These are phyloP conservation scores for Entomobrya multifasciata DNA, from an alignment of 2,888 invertebrate species.

Conservation along the genomic window DNA sequence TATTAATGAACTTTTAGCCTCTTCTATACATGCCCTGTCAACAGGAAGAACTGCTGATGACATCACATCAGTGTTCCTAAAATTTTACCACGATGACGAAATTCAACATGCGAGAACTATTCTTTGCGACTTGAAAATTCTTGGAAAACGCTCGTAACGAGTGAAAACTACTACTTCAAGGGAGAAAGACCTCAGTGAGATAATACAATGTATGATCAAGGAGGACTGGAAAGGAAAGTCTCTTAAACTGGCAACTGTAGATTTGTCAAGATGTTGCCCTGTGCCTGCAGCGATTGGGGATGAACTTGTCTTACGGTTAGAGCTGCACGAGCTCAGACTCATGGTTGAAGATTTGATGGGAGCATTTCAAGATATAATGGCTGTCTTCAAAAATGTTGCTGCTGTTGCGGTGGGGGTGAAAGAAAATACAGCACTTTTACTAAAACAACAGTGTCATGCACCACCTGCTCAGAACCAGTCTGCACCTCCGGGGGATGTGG, in stretches of 20 bases:
- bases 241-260: background rate
- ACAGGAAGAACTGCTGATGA: too few species aligned
- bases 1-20: background rate
- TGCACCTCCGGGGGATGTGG: background rate
- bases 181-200: background rate
- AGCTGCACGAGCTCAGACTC: background rate
- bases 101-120: background rate
- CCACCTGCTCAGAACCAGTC: too few species aligned
- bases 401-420: too few species aligned
- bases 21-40: background rate
- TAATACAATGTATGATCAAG: background rate
- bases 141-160: too few species aligned
- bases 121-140: background rate
- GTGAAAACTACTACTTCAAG: too few species aligned
- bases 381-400: too few species aligned
- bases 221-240: conserved; percentile 6
- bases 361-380: background rate
- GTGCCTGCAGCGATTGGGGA: background rate
- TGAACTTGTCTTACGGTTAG: background rate
- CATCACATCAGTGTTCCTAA: too few species aligned
- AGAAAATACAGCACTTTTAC: background rate
- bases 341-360: background rate
- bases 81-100: background rate
- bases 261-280: background rate
- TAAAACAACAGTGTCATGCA: too few species aligned